Conservation (phyloP, 1,140 invertebrate species). For the Diorhabda carinulata region DNA sequence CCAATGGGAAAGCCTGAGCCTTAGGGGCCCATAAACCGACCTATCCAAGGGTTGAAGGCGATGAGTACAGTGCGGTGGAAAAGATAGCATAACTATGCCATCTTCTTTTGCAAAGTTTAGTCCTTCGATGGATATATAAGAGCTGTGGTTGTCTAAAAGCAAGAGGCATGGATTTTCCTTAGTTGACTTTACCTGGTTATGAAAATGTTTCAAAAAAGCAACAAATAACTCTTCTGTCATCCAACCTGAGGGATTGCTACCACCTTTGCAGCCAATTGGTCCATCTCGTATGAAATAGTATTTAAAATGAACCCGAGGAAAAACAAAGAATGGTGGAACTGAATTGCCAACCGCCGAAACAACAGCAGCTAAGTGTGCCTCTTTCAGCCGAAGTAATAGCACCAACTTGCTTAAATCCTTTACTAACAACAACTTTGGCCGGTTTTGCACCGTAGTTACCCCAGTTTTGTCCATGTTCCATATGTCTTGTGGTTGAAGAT, state of each 20-base stretch:
- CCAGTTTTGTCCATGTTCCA: constrained; percentile 2
- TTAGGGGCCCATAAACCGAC: too few relatives aligned
- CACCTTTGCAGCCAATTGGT: constrained; percentile 30
- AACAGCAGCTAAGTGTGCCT: constrained; percentile 40
- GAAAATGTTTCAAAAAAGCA: too few relatives aligned
- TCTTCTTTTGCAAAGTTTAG: constrained; percentile 28
- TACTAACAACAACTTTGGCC: too few relatives aligned
- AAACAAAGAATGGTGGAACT: constrained; percentile 48
- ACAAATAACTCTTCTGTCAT: constrained; percentile 24
- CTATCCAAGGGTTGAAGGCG: too few relatives aligned
- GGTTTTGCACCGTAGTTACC: background rate
- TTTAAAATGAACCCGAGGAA: constrained; percentile 41
- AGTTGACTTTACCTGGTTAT: too few relatives aligned
- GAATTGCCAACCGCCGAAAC: constrained; percentile 43
- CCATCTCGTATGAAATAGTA: constrained; percentile 39
- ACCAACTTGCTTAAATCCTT: too few relatives aligned
- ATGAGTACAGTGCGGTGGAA: too few relatives aligned
- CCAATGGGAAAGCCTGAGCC: too few relatives aligned
- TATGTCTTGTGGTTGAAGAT: too few relatives aligned
- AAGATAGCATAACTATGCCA: too few relatives aligned
- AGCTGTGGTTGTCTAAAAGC: too few relatives aligned
- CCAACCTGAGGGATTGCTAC: constrained; percentile 29
- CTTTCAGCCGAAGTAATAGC: constrained; percentile 45
- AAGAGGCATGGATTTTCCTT: too few relatives aligned
- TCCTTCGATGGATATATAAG: constrained; percentile 3